Evolutionary conservation across 2,113 vertebrate genomes (phyloP), one percentile per base, ranked within the genome.

Genomic region (Eulacestoma nigropectus): DNA sequence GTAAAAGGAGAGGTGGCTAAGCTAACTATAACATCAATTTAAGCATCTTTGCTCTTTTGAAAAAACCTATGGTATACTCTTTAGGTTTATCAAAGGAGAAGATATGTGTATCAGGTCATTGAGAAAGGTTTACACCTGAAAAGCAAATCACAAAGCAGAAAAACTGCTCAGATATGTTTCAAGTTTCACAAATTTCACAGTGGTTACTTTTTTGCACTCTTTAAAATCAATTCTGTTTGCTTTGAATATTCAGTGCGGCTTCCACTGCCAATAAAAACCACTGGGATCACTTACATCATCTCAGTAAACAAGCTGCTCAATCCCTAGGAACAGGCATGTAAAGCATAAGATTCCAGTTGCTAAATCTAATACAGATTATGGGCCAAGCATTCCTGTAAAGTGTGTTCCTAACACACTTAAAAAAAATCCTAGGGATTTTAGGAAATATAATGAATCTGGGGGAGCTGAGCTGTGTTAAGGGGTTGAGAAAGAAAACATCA

Each of bases 211-310:
- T 60, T 35, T 81, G 42, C 84, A 65, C 88, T 94, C 52, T 88
- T 96, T 90, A 85, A 93, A 93, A 91, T 81, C n/a, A 86, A 35
- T 96, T 83, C 75, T 91, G 77, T 72, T 94, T 95, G 37, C 87
- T 91, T 90, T 88, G 84, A 97, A 91, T 96, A 94, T 85, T 94
- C 79, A 92, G 16, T 81, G 42, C 35, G 42, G 55, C 47, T 93
- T 95, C 44, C 25, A 70, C 56, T 93, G 93, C 93, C 96, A 96
- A 84, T 75, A 90, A 93, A 95, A 96, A 85, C 93, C 87, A 72
- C 67, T 81, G 82, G 88, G 90, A 92, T 97, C 75, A 67, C 78
- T 94, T 90, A 76, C 87, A 93, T 78, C 89, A 94, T 87, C 95
- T 95, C 85, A 86, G 79, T 83, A 95, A 96, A 95, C 91, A 94